Percentiles rank a stretch among this genome's conserved stretches.
phyloP scores from a whole-genome alignment of 2,113 vertebrate species.

The Connochaetes taurinus region DNA sequence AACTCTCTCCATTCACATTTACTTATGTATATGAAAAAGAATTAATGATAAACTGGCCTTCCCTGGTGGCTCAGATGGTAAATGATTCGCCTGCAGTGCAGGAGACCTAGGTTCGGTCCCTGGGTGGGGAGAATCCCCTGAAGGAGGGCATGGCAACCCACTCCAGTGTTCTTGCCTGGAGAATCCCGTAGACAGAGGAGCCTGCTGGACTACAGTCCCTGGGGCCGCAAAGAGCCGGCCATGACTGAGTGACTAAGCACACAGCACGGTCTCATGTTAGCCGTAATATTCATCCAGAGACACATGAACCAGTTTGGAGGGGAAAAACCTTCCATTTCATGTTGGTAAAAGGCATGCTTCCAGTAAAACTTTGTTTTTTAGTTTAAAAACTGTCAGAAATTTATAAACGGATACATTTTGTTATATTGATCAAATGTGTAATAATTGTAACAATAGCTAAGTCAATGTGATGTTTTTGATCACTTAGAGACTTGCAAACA shows the following conservation, averaged over 20 bases:
- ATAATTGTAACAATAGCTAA: not conserved
- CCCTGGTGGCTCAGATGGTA: not conserved
- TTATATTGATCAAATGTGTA: not conserved
- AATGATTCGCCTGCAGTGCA: accelerated
- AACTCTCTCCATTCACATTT: not conserved
- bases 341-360: not conserved
- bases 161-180: not conserved
- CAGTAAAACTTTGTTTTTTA: not conserved
- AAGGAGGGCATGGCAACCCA: not conserved
- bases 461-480: not conserved
- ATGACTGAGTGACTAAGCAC: not conserved
- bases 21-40: not conserved
- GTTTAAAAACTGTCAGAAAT: not conserved
- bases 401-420: not conserved
- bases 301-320: not conserved
- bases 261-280: not conserved
- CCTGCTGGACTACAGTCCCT: not conserved
- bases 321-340: not conserved
- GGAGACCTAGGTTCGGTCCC: not conserved
- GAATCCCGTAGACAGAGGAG: accelerated
- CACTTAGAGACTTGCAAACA: not conserved
- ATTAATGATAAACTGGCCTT: not conserved
- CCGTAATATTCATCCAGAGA: not conserved
- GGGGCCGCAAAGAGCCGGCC: accelerated
- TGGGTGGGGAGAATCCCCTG: not conserved